Conservation (phyloP, 2,797 vertebrate species). For the Leptodactylus fallax region DNA sequence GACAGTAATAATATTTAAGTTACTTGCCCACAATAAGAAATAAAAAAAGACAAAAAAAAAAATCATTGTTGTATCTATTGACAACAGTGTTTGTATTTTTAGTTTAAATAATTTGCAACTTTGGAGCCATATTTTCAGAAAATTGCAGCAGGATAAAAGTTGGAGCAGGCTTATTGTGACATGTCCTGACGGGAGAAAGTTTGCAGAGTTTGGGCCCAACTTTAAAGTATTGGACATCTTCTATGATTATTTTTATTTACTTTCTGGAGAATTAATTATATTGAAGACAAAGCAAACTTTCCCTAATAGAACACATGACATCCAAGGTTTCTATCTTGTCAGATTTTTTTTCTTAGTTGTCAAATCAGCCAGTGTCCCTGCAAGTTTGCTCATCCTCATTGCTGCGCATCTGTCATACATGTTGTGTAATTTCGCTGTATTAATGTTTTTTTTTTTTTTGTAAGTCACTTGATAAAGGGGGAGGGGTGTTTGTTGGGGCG, state of each 20-base stretch:
- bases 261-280: conserved; percentile 1
- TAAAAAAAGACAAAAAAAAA: neutral
- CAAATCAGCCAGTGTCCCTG: conserved; percentile 22
- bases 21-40: neutral
- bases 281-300: neutral
- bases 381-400: conserved; percentile 11
- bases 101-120: neutral
- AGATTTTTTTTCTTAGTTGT: neutral
- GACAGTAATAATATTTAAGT: neutral
- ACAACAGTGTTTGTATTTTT: neutral
- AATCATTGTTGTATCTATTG: neutral
- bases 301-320: neutral
- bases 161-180: neutral
- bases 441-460: conserved; percentile 57
- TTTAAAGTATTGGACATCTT: neutral
- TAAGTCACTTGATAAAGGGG: conserved; percentile 66
- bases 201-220: neutral
- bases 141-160: neutral
- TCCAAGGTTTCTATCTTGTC: neutral
- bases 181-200: neutral
- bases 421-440: conserved; percentile 39
- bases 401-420: conserved; percentile 43
- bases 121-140: neutral
- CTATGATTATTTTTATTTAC: neutral
- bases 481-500: conserved; percentile 57